Evolutionary conservation across 2,888 invertebrate species (phyloP), one percentile per base, ranked within the genome.

Genomic region (Trissolcus brochymenae): DNA sequence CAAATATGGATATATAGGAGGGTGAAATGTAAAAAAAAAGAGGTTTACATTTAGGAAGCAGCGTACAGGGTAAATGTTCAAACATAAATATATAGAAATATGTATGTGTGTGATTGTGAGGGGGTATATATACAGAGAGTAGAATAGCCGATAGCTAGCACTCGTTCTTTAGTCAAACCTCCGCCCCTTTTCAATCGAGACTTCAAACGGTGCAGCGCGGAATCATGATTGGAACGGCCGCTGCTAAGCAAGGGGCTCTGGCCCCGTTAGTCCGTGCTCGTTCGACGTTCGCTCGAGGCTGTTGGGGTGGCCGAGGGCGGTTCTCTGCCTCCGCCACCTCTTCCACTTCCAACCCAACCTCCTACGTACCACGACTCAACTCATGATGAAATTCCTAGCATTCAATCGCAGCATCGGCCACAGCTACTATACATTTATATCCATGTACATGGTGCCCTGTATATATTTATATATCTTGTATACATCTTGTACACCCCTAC

Each of bases 321-420:
- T 84, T 84, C 84, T 83, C 83, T 82, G 82, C 79, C 82, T 73
- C 82, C 77, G 78, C 82, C 82, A 66, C 83, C 83, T 83, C 81
- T 81, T 82, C 81, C 82, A 78, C 79, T 79, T 81, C 78, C 80
- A 6, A 81, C 83, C 82, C 72, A 75, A 77, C 86, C 85, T 87
- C 88, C 89, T 89, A 88, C 88, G 88, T 80, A 90, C 90, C 90
- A 88, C 90, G 91, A 90, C 90, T 90, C 85, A 84, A 86, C 87
- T 87, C 87, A 87, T 89, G 87, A 89, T 88, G 88, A 89, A 89
- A 89, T 89, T 89, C 88, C 88, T 88, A 85, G 87, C 88, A 88
- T 89, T 89, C 88, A 88, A 88, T 88, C 86, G 87, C 87, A 87
- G 86, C 84, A 83, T 82, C 84, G 84, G 86, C 86, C 84, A 83